Evolutionary conservation across 2,797 vertebrate species (phyloP), one percentile per base, ranked within the genome.

Genomic region (Dermochelys coriacea): DNA sequence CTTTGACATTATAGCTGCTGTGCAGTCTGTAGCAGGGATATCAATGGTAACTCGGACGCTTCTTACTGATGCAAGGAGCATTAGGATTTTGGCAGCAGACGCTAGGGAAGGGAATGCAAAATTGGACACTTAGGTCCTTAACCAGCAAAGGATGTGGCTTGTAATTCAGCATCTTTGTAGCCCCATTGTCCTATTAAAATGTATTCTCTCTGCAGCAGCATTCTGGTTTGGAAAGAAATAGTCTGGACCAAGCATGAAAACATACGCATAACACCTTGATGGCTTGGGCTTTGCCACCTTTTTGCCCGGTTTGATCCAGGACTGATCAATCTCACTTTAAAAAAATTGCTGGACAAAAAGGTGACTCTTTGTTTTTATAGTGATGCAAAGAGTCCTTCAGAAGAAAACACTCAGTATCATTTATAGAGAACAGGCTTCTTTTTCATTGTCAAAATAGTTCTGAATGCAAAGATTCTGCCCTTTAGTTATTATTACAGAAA

Each of bases 331-430:
- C 10, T 31, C 16, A 31, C 25, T 55, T 2, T 18, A 47, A 82
- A n/a, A 37, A 25, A 23, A 41, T 41, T 11, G 1, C 50, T 80
- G 14, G 8, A 6, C 52, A 8, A 41, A 59, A 84, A 84, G 47
- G 2, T 27, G 1, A 0, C 12, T 5, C 3, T 15, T 5, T 3
- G 1, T 16, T 6, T 71, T 71, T 10, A 41, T 41, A 37, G 1
- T 37, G 64, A 85, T 82, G 50, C 34, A 50, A 16, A 77, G 11
- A 54, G 41, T 52, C 50, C 78, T n/a, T 49, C 49, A 8, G 89
- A 82, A 84, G 80, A 82, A 80, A 90, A 55, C 47, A 1, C 64
- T 49, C 75, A 10, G 6, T 31, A 34, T 37, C 25, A 3, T 29
- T 79, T 29, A 31, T 83, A 49, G 51, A 68, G 5, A 52, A 29